A percentile compares a stretch with the other conserved stretches of the same genome.
Conservation (phyloP, 1,140 invertebrate species). For the Bilobella aurantiaca region DNA sequence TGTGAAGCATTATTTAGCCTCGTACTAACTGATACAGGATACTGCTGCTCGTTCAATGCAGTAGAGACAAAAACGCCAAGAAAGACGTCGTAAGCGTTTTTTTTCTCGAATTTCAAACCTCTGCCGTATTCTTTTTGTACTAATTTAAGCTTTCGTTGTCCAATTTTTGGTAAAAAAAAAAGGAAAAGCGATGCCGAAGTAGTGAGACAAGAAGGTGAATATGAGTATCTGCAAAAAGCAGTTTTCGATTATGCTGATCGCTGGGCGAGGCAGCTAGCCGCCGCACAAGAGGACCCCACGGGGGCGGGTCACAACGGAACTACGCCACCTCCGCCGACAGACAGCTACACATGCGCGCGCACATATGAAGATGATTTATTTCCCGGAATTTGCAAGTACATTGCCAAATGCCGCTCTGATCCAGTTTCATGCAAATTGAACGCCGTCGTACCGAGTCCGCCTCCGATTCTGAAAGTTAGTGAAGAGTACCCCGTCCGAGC, state of each 20-base stretch:
- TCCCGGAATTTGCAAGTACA: constrained; percentile 20
- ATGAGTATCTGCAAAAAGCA: constrained; percentile 31
- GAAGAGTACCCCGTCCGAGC: constrained; percentile 27
- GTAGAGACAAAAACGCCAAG: constrained; percentile 17
- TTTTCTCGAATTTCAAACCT: neutral
- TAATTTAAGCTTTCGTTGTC: neutral
- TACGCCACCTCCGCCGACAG: constrained; percentile 1
- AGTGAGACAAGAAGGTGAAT: constrained; percentile 25
- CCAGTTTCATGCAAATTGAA: constrained; percentile 22
- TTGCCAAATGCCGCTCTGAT: constrained; percentile 26
- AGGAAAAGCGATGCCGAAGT: constrained; percentile 30
- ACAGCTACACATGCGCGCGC: constrained; percentile 20
- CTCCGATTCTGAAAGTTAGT: neutral
- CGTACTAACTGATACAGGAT: constrained; percentile 33
- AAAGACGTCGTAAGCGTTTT: constrained; percentile 18
- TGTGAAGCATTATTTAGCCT: constrained; percentile 20
- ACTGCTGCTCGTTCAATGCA: constrained; percentile 35
- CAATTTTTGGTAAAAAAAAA: neutral
- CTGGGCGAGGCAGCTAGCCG: neutral
- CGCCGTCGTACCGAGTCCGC: neutral
- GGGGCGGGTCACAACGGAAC: neutral
- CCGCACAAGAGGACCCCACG: neutral
- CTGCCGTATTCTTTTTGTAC: neutral
- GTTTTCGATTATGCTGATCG: constrained; percentile 31
- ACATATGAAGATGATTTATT: constrained; percentile 32